Evolutionary conservation across 1,140 invertebrate species (phyloP), one percentile per base, ranked within the genome.

Genomic region (Ceratina calcarata): DNA sequence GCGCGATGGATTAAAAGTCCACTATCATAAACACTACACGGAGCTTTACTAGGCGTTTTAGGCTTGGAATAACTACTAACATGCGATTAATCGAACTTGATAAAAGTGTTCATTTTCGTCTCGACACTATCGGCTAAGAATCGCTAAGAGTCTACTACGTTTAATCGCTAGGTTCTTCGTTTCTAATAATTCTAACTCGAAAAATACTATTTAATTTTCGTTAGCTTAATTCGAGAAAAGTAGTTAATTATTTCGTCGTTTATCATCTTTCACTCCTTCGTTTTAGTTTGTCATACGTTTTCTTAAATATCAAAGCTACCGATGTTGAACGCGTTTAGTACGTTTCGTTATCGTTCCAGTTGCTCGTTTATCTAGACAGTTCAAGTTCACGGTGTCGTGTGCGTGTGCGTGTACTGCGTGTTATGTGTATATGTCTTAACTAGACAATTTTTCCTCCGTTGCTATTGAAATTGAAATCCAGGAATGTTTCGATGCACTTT

Each of bases 171-270:
- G 73, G 79, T 32, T 70, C n/a, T 32, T 20, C 16, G 4, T 12
- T 32, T 64, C 75, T 75, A 76, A 81, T 88, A 86, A 88, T 83
- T 90, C 89, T 72, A 64, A 64, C 86, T 89, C 82, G 78, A 88
- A 91, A 89, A 91, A 89, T 90, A 91, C 77, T 89, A 89, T 78
- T 62, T 90, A 91, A 74, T 87, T 78, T 85, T 87, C 82, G 83
- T 84, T 86, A 88, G 71, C 83, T 89, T 89, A 89, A 78, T 89
- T 87, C 55, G 53, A 86, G 89, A 82, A 88, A 72, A 45, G 51
- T 72, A 72, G 37, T 71, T 61, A 49, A 61, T 72, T 72, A 61
- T 24, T 58, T 70, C 68, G 61, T 70, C 49, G 74, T 71, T 24
- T 7, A 15, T 18, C 16, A 16, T 71, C 18, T 15, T 53, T 3